Base-by-base conservation (phyloP, 2,888 invertebrate species). In the Conomelus anceps region DNA sequence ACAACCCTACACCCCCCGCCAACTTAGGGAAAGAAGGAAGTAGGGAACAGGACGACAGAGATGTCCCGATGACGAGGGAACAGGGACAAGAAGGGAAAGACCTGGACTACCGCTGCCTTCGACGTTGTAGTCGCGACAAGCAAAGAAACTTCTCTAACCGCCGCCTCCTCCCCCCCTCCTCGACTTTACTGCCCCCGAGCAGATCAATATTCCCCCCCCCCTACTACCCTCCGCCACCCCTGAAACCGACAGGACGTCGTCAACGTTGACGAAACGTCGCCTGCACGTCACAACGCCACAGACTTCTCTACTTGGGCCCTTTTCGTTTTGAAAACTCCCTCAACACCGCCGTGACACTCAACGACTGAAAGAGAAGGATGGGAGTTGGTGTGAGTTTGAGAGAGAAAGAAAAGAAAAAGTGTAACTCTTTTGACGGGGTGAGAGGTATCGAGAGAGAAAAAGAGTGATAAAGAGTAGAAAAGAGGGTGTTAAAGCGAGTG, bases 181-280 rank as follows among this genome's bases (percentile, higher is more conserved):
- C 86, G 89, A 87, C 41, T 89, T 86, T 88, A 90, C 89, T 89
- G 88, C 88, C 87, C 13, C 23, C 34, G 29, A 34, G 85, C 85
- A 34, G 89, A 89, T 86, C 90, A 90, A 90, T 87, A 41, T 84
- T 88, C 89, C 88, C 84, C 84, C 89, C 87, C 34, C 87, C 34
- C 34, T 17, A 4, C n/a, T 22, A 24, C 13, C 29, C 41, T 11
- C 11, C 85, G 22, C 86, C 7, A 17, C 89, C 87, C 63, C 84
- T 22, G 23, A 22, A 23, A 24, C 41, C 23, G 34, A 26, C 22
- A 86, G 63, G 63, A 63, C 63, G 63, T 63, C 63, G 63, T 63
- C 63, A 63, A 63, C 63, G 63, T 63, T 63, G 63, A 63, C 63
- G 63, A n/a, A 63, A 63, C 63, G 63, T 63, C 34, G 9, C 34